These are phyloP conservation scores for Agrochola litura DNA, from an alignment of 2,888 invertebrate species.

Conservation along the genomic window DNA sequence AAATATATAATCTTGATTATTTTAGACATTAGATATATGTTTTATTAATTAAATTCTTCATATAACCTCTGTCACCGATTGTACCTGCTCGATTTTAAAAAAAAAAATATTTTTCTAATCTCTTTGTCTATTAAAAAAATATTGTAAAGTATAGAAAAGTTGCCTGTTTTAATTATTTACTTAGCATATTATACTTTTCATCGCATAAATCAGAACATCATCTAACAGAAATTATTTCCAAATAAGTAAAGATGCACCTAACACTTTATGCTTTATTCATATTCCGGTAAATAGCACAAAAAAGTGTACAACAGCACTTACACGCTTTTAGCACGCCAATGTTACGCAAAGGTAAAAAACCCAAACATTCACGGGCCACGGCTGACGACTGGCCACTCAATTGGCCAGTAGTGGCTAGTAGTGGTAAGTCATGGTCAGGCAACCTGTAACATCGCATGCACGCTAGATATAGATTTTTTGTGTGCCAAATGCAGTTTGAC, in stretches of 20 bases:
- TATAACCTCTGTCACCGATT: too few relatives aligned
- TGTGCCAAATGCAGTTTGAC: neutral
- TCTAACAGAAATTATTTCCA: neutral
- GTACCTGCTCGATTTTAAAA: too few relatives aligned
- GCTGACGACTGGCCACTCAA: conserved; percentile 22
- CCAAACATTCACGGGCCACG: conserved; percentile 59
- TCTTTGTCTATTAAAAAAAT: too few relatives aligned
- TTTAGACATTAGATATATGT: too few relatives aligned
- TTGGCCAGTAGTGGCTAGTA: conserved; percentile 7
- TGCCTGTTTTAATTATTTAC: too few relatives aligned
- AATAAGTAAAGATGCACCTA: conserved; percentile 20
- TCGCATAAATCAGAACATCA: too few relatives aligned
- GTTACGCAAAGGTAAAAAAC: conserved; percentile 66
- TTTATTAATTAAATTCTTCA: too few relatives aligned
- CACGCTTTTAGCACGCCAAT: conserved; percentile 35
- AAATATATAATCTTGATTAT: neutral
- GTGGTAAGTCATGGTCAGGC: conserved; percentile 62
- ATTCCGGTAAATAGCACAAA: conserved; percentile 11
- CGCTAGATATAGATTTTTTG: conserved; percentile 18
- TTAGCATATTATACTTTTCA: too few relatives aligned
- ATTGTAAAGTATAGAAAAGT: too few relatives aligned
- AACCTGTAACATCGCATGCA: conserved; percentile 35
- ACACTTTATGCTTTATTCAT: conserved; percentile 40
- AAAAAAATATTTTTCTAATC: too few relatives aligned
- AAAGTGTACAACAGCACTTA: conserved; percentile 23